A percentile compares a stretch with the other conserved stretches of the same genome.
These are phyloP conservation scores for Geodia barretti DNA, from an alignment of 37 sponge, comb jelly and placozoan species.

Conservation along the genomic window DNA sequence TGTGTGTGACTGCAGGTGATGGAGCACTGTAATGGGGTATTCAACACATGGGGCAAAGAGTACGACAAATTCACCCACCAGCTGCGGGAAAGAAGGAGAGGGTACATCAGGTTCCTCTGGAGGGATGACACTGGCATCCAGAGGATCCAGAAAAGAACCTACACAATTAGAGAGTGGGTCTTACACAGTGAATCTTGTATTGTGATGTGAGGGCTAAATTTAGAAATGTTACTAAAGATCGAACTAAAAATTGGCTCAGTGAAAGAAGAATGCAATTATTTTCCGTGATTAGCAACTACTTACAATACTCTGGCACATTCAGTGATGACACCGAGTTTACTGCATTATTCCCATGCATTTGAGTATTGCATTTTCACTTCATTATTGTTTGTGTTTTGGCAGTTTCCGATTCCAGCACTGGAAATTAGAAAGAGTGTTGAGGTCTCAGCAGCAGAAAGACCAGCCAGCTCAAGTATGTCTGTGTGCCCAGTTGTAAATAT, in stretches of 20 bases:
- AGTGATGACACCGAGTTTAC: too few species aligned
- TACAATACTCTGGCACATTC: conserved; percentile 4
- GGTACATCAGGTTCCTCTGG: conserved; percentile 83
- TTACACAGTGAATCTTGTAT: too few species aligned
- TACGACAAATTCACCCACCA: conserved; percentile 86
- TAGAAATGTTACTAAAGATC: too few species aligned
- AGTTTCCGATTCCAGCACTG: conserved; percentile 97
- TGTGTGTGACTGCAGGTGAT: conserved; percentile 59
- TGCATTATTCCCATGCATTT: too few species aligned
- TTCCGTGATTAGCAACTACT: too few species aligned
- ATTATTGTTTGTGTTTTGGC: too few species aligned
- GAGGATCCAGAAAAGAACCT: conserved; percentile 83
- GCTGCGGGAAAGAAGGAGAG: too few species aligned
- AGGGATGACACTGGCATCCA: conserved; percentile 81
- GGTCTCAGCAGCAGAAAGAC: not conserved
- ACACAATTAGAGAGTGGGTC: conserved; percentile 83
- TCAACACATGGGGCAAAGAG: conserved; percentile 93
- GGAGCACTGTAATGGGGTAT: conserved; percentile 66
- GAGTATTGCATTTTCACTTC: too few species aligned
- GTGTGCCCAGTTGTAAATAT: too few species aligned
- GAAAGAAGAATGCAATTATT: too few species aligned
- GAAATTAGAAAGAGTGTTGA: conserved; percentile 91
- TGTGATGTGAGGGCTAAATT: too few species aligned
- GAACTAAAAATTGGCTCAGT: too few species aligned
- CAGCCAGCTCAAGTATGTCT: conserved; percentile 5